Conservation (phyloP, 1,140 invertebrate genomes). For the Ptiloglossa arizonensis region DNA sequence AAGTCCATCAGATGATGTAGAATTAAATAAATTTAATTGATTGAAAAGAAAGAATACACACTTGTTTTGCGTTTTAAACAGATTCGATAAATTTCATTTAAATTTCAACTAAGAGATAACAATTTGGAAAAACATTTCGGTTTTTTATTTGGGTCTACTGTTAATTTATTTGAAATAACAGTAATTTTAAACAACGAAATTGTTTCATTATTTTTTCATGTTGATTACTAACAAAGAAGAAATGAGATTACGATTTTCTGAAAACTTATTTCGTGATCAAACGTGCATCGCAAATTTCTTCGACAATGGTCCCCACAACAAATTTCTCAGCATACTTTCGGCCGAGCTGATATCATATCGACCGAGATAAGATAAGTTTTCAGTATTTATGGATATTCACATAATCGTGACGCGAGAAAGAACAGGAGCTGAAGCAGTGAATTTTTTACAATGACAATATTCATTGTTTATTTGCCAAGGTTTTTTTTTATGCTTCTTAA, state of each 20-base stretch:
- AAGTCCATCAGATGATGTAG: no score
- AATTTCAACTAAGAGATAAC: no score
- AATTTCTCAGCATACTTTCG: not conserved
- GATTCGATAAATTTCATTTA: no score
- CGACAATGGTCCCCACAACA: not conserved
- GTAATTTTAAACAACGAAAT: no score
- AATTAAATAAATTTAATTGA: no score
- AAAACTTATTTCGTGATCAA: not conserved
- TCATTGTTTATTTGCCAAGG: not conserved
- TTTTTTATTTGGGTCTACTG: no score
- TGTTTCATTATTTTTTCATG: no score
- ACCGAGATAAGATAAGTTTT: conserved; percentile 44
- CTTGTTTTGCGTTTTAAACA: no score
- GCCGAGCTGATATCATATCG: not conserved
- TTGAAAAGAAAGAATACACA: no score
- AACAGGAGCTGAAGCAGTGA: not conserved
- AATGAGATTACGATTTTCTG: not conserved
- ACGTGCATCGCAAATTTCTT: not conserved
- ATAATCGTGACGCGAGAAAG: not conserved
- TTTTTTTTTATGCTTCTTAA: not conserved
- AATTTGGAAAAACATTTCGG: no score
- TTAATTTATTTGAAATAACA: no score
- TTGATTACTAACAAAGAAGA: no score
- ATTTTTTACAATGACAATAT: not conserved
- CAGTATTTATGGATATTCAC: conserved; percentile 5